These are phyloP conservation scores for Philhelius pedissequus DNA, from an alignment of 2,888 invertebrate species.

Conservation along the genomic window DNA sequence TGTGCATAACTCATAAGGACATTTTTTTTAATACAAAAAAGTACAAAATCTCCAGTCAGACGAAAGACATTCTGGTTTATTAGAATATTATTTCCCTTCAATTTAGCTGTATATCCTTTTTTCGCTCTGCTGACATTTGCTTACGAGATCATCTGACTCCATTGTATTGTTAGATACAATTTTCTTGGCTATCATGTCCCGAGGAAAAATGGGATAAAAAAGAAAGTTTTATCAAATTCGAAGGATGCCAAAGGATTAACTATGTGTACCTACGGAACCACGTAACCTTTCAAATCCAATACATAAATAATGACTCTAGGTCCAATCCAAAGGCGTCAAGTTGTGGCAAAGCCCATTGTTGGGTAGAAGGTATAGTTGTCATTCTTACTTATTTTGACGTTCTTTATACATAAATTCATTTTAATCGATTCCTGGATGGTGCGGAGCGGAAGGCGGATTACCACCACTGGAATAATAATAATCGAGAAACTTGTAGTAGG, in stretches of 20 bases:
- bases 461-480: conserved; percentile 33
- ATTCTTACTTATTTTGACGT: neutral
- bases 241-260: conserved; percentile 6
- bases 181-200: neutral
- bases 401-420: conserved; percentile 56
- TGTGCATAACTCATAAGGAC: neutral
- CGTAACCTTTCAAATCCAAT: no score
- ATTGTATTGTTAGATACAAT: neutral
- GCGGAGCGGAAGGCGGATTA: neutral
- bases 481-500: conserved; percentile 39
- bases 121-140: conserved; percentile 1
- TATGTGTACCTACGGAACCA: conserved; percentile 4
- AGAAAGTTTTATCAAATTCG: conserved; percentile 1
- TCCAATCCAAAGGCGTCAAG: no score
- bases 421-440: conserved; percentile 29
- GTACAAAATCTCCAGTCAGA: neutral
- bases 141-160: conserved; percentile 18
- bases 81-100: neutral
- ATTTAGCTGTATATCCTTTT: neutral
- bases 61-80: neutral
- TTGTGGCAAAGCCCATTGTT: no score
- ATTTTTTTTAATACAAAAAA: neutral
- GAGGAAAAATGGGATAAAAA: neutral
- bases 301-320: no score
- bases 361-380: neutral